These are phyloP conservation scores for Griposia aprilina DNA, from an alignment of 2,888 invertebrate species.

Conservation along the genomic window DNA sequence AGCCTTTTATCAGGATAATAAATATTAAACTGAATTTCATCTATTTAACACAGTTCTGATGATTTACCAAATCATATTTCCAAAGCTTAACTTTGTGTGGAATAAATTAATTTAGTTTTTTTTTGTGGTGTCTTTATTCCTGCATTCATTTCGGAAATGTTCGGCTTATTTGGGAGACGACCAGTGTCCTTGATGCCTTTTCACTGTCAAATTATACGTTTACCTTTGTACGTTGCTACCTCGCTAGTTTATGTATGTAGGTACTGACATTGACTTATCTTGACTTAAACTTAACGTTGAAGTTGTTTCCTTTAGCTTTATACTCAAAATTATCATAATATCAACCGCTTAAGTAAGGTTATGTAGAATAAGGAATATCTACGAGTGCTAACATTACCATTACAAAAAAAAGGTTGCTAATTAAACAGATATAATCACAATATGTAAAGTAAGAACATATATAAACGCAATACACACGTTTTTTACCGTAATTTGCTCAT, in stretches of 20 bases:
- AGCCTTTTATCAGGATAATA: neutral
- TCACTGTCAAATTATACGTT: neutral
- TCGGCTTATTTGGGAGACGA: neutral
- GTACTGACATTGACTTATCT: neutral
- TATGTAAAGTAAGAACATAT: constrained; percentile 47
- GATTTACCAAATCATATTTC: neutral
- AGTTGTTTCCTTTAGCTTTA: neutral
- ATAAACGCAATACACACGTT: constrained; percentile 47
- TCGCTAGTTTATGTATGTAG: neutral
- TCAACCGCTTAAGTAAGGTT: neutral
- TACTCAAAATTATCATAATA: neutral
- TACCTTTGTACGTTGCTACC: neutral
- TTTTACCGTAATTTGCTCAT: constrained; percentile 64
- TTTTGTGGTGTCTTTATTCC: too few relatives aligned
- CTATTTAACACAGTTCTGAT: neutral
- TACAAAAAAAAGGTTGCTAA: constrained; percentile 45
- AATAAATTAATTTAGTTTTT: neutral
- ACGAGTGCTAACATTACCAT: constrained; percentile 26
- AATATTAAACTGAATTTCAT: neutral
- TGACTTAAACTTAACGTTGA: neutral
- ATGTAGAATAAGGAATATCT: neutral
- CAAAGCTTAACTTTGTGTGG: neutral
- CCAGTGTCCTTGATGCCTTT: neutral
- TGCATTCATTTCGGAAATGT: neutral
- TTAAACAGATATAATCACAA: constrained; percentile 40